Base-by-base conservation (phyloP, 2,113 vertebrate species). In the Laterallus jamaicensis region DNA sequence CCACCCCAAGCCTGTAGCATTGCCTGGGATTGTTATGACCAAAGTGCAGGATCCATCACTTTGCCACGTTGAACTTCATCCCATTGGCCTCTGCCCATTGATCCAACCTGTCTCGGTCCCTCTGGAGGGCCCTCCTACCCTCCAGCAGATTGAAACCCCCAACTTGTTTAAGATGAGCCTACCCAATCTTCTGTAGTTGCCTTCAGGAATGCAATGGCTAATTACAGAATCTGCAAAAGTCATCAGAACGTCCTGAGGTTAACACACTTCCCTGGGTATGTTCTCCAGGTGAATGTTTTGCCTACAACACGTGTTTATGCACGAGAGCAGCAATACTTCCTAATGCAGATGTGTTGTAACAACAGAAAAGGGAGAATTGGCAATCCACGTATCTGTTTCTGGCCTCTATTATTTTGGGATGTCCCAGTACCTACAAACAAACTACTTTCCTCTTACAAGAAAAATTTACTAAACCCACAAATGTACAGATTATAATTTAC, bases 401-500 rank as follows among this genome's bases (percentile, higher is more conserved):
- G 6, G 17, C 15, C 49, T 58, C 10, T 82, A 3, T 32, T 60
- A 87, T 49, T 79, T 62, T 29, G 62, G 26, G 25, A 79, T 76
- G 20, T 69, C 24, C 21, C 25, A 59, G n/a, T 15, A 77, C 21
- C 62, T 4, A 1, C 8, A 90, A 75, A 31, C 21, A 82, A 87
- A 40, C 4, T 21, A 50, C 5, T n/a, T 8, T 11, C 8, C 26
- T 75, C 31, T 66, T 39, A 58, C 35, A n/a, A 66, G 25, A 7
- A 70, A 86, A 92, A 85, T 9, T 37, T 28, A 67, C n/a, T 63
- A 29, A 88, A 80, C 54, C 31, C 10, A 26, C 8, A 58, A 62
- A 54, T 11, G 21, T 21, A 42, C 0, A 0, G 28, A 39, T 40
- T 66, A 28, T 5, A 90, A 26, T n/a, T 66, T 40, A 62, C 0